A percentile compares a stretch with the other conserved stretches of the same genome.
These are phyloP conservation scores for Anas georgica DNA, from an alignment of 2,797 vertebrate species.

Conservation along the genomic window DNA sequence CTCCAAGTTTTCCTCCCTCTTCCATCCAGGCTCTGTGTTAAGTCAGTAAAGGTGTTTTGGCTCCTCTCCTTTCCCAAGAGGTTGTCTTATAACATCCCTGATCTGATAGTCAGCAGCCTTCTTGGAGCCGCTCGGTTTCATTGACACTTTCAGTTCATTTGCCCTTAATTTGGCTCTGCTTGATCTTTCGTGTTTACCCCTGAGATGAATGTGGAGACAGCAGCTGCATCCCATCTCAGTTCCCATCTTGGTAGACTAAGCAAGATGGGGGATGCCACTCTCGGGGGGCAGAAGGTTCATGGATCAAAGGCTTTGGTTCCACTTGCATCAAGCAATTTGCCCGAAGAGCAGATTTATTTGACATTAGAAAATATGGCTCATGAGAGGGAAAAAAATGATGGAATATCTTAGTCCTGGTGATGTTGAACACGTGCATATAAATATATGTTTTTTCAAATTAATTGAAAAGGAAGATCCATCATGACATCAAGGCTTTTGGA, in stretches of 20 bases:
- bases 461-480: conserved; percentile 42
- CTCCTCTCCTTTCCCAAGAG: background rate
- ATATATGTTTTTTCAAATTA: background rate
- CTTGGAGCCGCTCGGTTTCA: background rate
- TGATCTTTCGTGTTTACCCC: background rate
- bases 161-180: background rate
- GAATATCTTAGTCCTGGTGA: background rate
- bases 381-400: background rate
- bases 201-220: conserved; percentile 1
- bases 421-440: background rate
- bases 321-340: background rate
- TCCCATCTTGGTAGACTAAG: conserved; percentile 15
- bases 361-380: background rate
- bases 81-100: background rate
- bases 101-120: background rate
- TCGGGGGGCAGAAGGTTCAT: conserved; percentile 2
- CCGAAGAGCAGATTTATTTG: conserved; percentile 14
- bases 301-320: conserved; percentile 53
- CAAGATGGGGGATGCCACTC: background rate
- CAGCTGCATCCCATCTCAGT: conserved; percentile 38
- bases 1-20: background rate
- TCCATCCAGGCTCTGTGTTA: background rate
- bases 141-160: background rate
- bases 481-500: background rate
- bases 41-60: background rate